phyloP scores from a whole-genome alignment of 2,113 vertebrate species.

The Tenebrosternarchus preto region DNA sequence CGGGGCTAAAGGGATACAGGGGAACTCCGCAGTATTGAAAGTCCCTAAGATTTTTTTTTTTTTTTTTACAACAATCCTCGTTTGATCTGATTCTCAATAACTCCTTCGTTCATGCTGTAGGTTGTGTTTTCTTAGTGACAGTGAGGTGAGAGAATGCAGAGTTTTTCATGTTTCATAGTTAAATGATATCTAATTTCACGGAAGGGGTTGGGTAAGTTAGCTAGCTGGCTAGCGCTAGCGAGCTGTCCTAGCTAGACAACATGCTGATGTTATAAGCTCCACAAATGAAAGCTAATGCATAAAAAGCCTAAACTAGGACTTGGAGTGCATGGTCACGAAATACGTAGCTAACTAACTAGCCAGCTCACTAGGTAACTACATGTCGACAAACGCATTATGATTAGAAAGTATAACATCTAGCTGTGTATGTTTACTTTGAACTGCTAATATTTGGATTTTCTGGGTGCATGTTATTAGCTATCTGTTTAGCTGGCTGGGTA shows the following conservation, averaged over 20 bases:
- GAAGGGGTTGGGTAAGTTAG: conserved; percentile 31
- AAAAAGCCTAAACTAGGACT: not conserved
- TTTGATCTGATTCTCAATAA: not conserved
- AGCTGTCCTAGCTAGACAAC: not conserved
- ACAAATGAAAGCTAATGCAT: not conserved
- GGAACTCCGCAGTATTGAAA: conserved; percentile 8
- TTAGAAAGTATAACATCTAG: no score
- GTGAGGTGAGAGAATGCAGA: conserved; percentile 39
- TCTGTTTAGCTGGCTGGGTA: not conserved
- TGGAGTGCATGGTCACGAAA: no score
- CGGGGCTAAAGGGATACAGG: conserved; percentile 61
- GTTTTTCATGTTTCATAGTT: conserved; percentile 12
- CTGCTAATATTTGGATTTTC: not conserved
- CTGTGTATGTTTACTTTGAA: not conserved
- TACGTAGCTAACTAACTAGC: no score
- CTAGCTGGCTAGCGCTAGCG: conserved; percentile 6
- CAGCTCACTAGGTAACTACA: no score
- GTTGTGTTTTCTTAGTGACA: conserved; percentile 21
- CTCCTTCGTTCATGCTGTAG: conserved; percentile 32
- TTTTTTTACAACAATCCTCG: not conserved
- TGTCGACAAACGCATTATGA: no score
- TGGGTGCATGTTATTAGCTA: not conserved
- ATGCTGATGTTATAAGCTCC: not conserved
- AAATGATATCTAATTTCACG: conserved; percentile 9
- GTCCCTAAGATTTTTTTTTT: not conserved